Percentiles rank a stretch among this genome's conserved stretches.
These are phyloP conservation scores for Callitettix versicolor DNA, from an alignment of 1,140 invertebrate species.

Conservation along the genomic window DNA sequence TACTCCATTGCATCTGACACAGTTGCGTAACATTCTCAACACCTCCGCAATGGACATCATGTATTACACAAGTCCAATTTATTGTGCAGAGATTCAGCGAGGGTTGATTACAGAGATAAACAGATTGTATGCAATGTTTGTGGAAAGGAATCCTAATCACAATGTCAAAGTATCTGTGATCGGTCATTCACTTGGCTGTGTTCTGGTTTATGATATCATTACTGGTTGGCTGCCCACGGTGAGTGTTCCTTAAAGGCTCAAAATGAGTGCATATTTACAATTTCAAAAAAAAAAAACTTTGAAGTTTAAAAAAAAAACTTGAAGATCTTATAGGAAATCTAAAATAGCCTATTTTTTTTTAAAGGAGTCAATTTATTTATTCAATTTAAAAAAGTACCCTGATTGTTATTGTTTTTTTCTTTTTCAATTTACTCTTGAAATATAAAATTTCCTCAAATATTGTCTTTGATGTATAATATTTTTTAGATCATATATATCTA, in stretches of 20 bases:
- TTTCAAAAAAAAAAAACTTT: no score
- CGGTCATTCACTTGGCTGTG: constrained; percentile 70
- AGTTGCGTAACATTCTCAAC: constrained; percentile 54
- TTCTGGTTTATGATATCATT: constrained; percentile 70
- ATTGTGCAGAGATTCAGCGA: constrained; percentile 59
- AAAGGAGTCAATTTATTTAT: no score
- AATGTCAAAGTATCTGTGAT: constrained; percentile 63
- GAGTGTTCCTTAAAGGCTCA: neutral
- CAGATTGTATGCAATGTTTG: constrained; percentile 59
- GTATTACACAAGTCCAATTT: constrained; percentile 71
- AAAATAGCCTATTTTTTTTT: no score
- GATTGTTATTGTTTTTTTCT: no score
- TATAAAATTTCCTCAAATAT: no score
- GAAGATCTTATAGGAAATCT: neutral
- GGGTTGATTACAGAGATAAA: constrained; percentile 58
- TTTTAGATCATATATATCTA: no score
- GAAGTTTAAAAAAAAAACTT: no score
- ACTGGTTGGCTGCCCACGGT: constrained; percentile 48
- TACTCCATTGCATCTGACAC: constrained; percentile 53
- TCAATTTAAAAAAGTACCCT: no score
- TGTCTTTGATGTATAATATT: no score
- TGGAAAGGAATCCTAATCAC: constrained; percentile 55
- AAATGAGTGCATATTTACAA: no score
- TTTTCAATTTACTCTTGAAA: no score
- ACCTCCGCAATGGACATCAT: constrained; percentile 71